Conservation (phyloP, 2,113 vertebrate species). For the Muntiacus muntjak region DNA sequence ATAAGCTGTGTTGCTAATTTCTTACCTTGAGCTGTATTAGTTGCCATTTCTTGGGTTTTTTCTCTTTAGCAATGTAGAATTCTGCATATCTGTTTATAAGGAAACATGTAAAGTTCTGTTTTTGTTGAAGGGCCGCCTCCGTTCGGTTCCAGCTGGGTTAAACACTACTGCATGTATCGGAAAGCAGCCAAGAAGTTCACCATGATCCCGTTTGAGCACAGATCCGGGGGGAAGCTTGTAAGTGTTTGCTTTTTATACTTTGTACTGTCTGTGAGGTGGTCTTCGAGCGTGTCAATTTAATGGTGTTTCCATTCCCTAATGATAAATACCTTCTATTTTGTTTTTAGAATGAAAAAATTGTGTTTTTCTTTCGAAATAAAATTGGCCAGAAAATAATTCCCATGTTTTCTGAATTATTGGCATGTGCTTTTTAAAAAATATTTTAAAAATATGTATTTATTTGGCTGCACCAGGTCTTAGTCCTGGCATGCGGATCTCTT, state of each 20-base stretch:
- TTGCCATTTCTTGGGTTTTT: background rate
- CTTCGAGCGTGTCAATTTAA: background rate
- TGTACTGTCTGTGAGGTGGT: background rate
- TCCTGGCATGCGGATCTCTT: background rate
- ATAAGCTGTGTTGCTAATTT: background rate
- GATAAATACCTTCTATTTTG: background rate
- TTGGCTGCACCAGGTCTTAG: background rate
- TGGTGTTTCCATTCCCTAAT: background rate
- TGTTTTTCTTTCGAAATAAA: background rate
- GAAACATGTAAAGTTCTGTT: background rate
- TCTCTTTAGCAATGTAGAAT: background rate
- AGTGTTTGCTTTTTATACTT: conserved; percentile 72
- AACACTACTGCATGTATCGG: conserved; percentile 95
- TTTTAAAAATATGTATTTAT: background rate
- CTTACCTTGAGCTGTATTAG: background rate
- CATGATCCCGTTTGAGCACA: conserved; percentile 96
- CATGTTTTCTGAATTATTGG: background rate
- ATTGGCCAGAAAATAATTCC: background rate
- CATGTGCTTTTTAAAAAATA: background rate
- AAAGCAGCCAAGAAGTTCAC: conserved; percentile 95
- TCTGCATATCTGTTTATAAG: background rate
- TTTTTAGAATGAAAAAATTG: background rate
- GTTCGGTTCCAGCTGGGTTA: conserved; percentile 98
- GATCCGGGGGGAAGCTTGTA: conserved; percentile 94
- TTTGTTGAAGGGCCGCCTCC: conserved; percentile 89